Evolutionary conservation across 2,888 invertebrate genomes (phyloP), one percentile per base, ranked within the genome.

Genomic region (Eupithecia pulchellata): DNA sequence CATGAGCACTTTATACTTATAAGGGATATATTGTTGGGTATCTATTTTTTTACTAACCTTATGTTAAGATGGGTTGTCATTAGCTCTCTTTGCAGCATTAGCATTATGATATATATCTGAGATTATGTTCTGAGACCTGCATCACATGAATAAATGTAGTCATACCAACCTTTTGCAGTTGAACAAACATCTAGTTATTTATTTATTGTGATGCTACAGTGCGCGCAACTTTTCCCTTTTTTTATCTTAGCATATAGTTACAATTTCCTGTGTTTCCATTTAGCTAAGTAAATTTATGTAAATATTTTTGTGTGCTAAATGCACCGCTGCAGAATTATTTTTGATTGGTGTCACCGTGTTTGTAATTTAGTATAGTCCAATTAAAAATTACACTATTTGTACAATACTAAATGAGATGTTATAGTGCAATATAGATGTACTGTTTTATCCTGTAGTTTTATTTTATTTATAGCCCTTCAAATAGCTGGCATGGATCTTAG

Each of bases 371-470:
- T 75, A 78, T 84, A 81, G 82, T 82, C 77, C 78, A 82, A 80
- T 80, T 68, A 74, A 29, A 58, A 78, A 88, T 84, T 64, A 89
- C 87, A 89, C 89, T 84, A 88, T 88, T 91, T 93, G 90, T 93
- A 93, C 89, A 92, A 91, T 89, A 91, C 82, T 89, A 89, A 90
- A 89, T 91, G 91, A 93, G 89, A 93, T 92, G 93, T 93, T 93
- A 93, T 91, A 93, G 92, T 93, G 93, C 93, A 93, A 93, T 93
- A 93, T 93, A 93, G 92, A 93, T 89, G 91, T 93, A 93, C 88
- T 92, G 93, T 92, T 92, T 92, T 89, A 89, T 69, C 60, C 69
- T 47, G 20, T 78, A 75, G 84, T 86, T 86, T 86, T 68, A 83
- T 86, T 86, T 65, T 60, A 32, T 32, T 61, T n/a, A 32, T n/a